Evolutionary conservation across 1,140 invertebrate genomes (phyloP), one percentile per base, ranked within the genome.

Genomic region (Archivesica marissinica): DNA sequence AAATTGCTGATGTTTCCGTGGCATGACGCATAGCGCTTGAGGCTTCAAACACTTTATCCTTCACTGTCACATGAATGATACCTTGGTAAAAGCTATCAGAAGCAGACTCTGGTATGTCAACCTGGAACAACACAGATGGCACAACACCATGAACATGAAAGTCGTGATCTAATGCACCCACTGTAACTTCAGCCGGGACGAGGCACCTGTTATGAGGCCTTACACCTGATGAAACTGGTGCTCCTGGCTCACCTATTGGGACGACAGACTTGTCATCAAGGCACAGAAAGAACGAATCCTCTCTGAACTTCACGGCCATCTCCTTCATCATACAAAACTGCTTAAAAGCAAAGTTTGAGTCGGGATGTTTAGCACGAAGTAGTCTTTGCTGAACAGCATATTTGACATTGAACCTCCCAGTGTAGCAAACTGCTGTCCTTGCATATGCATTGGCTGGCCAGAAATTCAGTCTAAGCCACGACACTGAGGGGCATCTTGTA

Each of bases 41-140:
- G 9, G 80, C 47, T 35, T 89, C 6, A 77, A 87, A 89, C 1
- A 81, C 47, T 44, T 85, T 80, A 35, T 90, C 89, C 84, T 90
- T 89, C 15, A 86, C 33, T 44, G 87, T 86, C 6, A 88, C 79
- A 80, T 77, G 77, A 13, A 87, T 77, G 47, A 47, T 54, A 6
- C 87, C 88, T 38, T 52, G 17, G 50, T 87, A 87, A 41, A 88
- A 90, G n/a, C 44, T 78, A 33, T 83, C 76, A 15, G 20, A 35
- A 11, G 35, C 47, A 11, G 15, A 30, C 15, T 84, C 66, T 41
- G 89, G 88, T 13, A 90, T 86, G 35, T 75, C 75, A 33, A 79
- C 28, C 6, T 15, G 20, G 15, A 89, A 78, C 25, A 4, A n/a
- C 7, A 90, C 89, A 50, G 86, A 87, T 25, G 83, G 82, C 13